These are phyloP conservation scores for Gambusia holbrooki DNA, from an alignment of 2,113 vertebrate species.

Conservation along the genomic window DNA sequence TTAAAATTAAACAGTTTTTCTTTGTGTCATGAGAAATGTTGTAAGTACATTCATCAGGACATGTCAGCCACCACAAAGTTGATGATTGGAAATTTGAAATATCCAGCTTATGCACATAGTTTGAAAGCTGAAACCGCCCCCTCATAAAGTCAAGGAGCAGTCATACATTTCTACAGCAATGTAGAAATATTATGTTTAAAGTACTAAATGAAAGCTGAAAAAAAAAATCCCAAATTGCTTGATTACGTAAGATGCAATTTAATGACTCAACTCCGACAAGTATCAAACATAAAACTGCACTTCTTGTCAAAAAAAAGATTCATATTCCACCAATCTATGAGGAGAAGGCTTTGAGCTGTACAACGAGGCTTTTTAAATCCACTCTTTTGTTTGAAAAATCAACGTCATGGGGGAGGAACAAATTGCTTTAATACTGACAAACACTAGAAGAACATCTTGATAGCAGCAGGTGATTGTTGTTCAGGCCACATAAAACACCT, in stretches of 20 bases:
- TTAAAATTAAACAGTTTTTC: neutral
- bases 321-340: neutral
- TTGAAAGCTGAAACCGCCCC: too few relatives aligned
- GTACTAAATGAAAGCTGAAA: neutral
- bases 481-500: slow-evolving; percentile 5
- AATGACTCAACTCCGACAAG: neutral
- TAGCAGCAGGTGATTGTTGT: neutral
- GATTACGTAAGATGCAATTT: neutral
- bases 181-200: neutral
- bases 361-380: neutral
- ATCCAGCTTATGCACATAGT: neutral
- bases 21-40: neutral
- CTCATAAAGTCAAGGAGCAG: neutral
- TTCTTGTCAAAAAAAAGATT: neutral
- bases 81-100: neutral
- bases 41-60: neutral
- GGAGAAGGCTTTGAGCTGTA: too few relatives aligned
- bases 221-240: neutral
- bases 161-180: neutral
- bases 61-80: neutral
- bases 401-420: neutral
- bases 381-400: neutral
- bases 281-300: neutral
- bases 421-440: neutral
- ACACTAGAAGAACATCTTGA: neutral